phyloP scores from a whole-genome alignment of 2,888 invertebrate species.

The Ariolimax columbianus region DNA sequence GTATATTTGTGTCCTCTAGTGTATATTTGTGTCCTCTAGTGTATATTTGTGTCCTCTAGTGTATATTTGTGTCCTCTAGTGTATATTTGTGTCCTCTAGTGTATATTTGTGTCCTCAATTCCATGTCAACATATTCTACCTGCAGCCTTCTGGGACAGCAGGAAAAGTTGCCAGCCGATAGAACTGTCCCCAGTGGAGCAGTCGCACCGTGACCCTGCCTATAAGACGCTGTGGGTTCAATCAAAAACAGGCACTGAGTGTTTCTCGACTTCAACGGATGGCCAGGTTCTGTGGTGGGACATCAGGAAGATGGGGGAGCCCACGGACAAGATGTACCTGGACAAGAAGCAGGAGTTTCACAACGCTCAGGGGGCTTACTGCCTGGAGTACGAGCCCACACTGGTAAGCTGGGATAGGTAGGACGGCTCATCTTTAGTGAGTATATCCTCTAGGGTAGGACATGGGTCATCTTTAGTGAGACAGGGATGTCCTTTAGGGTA shows the following conservation, averaged over 20 bases:
- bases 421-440: too few species aligned
- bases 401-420: too few species aligned
- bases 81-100: neutral
- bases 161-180: conserved; percentile 89
- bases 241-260: conserved; percentile 97
- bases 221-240: conserved; percentile 93
- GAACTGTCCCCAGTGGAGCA: conserved; percentile 88
- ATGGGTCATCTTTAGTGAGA: too few species aligned
- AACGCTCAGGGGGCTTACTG: conserved; percentile 87
- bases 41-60: too few species aligned
- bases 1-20: too few species aligned
- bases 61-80: too few species aligned
- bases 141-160: conserved; percentile 78
- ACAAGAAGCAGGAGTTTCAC: conserved; percentile 84
- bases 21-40: too few species aligned
- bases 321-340: conserved; percentile 86
- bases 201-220: conserved; percentile 92
- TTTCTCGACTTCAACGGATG: conserved; percentile 94
- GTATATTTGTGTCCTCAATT: neutral
- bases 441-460: too few species aligned
- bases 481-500: too few species aligned
- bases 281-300: conserved; percentile 91
- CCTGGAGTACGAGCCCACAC: conserved; percentile 89
- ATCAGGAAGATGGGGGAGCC: conserved; percentile 87
- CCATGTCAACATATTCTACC: neutral